Evolutionary conservation across 1,140 invertebrate genomes (phyloP), one percentile per base, ranked within the genome.

Genomic region (Riptortus pedestris): DNA sequence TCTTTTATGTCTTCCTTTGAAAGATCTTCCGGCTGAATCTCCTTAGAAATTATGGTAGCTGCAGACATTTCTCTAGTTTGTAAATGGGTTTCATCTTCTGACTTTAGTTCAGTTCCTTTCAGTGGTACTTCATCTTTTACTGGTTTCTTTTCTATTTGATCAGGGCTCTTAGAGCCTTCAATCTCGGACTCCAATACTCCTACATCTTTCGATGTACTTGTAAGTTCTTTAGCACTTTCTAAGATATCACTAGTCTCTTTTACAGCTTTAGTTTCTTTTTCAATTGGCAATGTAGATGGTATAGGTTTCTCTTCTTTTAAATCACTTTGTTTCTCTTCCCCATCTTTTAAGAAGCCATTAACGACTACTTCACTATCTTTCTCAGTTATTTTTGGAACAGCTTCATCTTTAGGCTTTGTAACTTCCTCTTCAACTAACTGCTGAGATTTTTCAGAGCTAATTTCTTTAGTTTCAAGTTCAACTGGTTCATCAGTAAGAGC

Each of bases 41-140:
- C 63, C 64, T 70, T 66, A 33, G 63, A 67, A 24, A 64, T 68
- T 61, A 63, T 65, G 24, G 65, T 70, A 31, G 70, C 45, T 4
- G 45, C 45, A 2, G 45, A 20, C 16, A 47, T 20, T 20, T 47
- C 45, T 22, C 18, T 47, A n/a, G n/a, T n/a, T n/a, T n/a, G n/a
- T n/a, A n/a, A n/a, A n/a, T n/a, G n/a, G n/a, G n/a, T n/a, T n/a
- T n/a, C n/a, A n/a, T n/a, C n/a, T n/a, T n/a, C n/a, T n/a, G n/a
- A n/a, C n/a, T n/a, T n/a, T n/a, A n/a, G n/a, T n/a, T n/a, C n/a
- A n/a, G n/a, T n/a, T n/a, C n/a, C n/a, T n/a, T n/a, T n/a, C n/a
- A n/a, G n/a, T n/a, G n/a, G n/a, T n/a, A n/a, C n/a, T n/a, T n/a
- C n/a, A n/a, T n/a, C n/a, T n/a, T n/a, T n/a, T n/a, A n/a, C n/a